Evolutionary conservation across 2,888 invertebrate species (phyloP).

Genomic region (Callinectes sapidus): DNA sequence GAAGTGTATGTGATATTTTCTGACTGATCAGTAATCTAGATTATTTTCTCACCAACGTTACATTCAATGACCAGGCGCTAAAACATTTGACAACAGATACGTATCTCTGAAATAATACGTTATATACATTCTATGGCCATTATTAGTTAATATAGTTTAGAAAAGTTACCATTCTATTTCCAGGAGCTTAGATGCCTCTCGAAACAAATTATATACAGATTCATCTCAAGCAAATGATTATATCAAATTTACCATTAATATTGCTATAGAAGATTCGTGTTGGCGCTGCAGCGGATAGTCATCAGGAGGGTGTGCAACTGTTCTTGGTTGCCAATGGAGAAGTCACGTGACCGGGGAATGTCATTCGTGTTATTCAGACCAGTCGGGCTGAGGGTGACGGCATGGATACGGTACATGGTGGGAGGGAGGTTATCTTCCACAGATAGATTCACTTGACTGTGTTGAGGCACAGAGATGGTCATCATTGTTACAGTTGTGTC

Average conservation of each 20-base stretch:
- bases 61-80: not conserved
- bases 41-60: not conserved
- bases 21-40: not conserved
- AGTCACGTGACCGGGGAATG: not conserved
- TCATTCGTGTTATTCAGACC: not conserved
- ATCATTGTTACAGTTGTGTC: constrained; percentile 5
- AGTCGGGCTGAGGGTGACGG: not conserved
- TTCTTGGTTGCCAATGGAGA: not conserved
- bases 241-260: not conserved
- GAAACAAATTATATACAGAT: not conserved
- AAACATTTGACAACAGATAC: not conserved
- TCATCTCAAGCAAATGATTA: not conserved
- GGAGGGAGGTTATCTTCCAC: not conserved
- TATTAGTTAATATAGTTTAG: not conserved
- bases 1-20: not conserved
- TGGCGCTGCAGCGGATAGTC: not conserved
- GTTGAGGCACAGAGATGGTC: not conserved
- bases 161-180: not conserved
- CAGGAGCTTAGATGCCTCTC: not conserved
- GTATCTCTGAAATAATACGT: not conserved
- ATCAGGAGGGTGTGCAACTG: not conserved
- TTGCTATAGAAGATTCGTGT: not conserved
- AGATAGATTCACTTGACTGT: not conserved
- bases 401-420: not conserved
- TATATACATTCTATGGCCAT: not conserved